phyloP scores from a whole-genome alignment of 2,113 vertebrate genomes.

The Clarias batrachus region DNA sequence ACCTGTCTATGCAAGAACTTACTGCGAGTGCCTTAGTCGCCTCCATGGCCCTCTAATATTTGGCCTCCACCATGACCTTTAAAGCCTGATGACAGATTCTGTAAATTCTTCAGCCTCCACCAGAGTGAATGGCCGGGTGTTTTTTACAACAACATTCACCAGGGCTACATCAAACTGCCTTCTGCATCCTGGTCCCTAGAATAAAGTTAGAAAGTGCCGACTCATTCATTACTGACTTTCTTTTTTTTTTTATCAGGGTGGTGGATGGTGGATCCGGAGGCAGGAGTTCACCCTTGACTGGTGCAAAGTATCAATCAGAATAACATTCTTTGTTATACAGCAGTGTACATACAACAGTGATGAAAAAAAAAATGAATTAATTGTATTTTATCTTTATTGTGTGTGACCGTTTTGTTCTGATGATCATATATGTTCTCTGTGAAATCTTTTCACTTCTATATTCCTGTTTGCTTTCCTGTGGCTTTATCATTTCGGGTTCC shows the following conservation, averaged over 20 bases:
- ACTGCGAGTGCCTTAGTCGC: background rate
- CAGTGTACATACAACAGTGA: background rate
- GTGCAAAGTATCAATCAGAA: background rate
- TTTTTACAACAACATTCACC: background rate
- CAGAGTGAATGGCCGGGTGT: background rate
- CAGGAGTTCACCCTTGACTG: too few relatives aligned
- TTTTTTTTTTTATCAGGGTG: background rate
- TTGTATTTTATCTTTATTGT: background rate
- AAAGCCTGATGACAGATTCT: constrained; percentile 3
- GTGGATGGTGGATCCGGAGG: background rate
- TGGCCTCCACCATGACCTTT: background rate
- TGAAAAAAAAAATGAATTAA: background rate
- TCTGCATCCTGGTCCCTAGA: background rate
- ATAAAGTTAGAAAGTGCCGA: background rate
- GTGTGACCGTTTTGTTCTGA: background rate
- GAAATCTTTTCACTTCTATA: background rate
- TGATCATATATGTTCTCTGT: background rate
- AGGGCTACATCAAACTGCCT: background rate
- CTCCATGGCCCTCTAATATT: background rate
- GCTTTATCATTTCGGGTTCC: background rate
- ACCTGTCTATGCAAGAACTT: background rate
- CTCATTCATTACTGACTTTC: too few relatives aligned
- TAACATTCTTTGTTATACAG: background rate
- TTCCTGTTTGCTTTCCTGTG: background rate
- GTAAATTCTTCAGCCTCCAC: background rate